A percentile compares a stretch with the other conserved stretches of the same genome.
These are phyloP conservation scores for Pseudomyrmex sp. DNA, from an alignment of 1,140 invertebrate species.

Conservation along the genomic window DNA sequence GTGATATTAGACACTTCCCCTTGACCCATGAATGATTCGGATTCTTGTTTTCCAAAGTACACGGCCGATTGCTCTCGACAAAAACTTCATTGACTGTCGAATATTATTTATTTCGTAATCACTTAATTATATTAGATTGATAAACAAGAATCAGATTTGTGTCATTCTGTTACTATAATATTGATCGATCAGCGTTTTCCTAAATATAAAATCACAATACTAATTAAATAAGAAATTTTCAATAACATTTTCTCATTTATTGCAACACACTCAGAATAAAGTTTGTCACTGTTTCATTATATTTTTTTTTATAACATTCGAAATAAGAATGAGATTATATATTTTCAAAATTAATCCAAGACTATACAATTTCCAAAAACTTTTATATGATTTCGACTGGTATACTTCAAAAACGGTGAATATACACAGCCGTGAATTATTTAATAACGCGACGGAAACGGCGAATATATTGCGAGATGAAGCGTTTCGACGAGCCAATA, in stretches of 20 bases:
- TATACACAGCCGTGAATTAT: conserved; percentile 32
- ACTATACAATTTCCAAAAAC: conserved; percentile 7
- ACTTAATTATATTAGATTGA: neutral
- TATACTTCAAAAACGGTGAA: conserved; percentile 7
- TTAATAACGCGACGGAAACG: conserved; percentile 43
- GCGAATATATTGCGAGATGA: conserved; percentile 25
- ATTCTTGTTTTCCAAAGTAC: conserved; percentile 11
- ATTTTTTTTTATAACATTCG: too few species aligned
- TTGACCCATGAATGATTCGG: conserved; percentile 19
- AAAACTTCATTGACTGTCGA: conserved; percentile 36
- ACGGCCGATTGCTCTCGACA: conserved; percentile 22
- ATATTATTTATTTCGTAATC: conserved; percentile 14
- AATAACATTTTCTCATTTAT: too few species aligned
- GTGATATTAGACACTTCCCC: conserved; percentile 37
- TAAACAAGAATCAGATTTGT: too few species aligned
- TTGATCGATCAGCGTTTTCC: too few species aligned
- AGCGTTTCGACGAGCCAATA: conserved; percentile 64
- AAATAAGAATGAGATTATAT: neutral
- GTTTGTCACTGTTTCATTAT: too few species aligned
- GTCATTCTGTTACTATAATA: too few species aligned
- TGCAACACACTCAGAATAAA: too few species aligned
- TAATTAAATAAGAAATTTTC: too few species aligned
- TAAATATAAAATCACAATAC: too few species aligned
- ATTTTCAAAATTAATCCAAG: neutral
- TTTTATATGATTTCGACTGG: neutral